Base-by-base conservation (phyloP, 2,888 invertebrate species). In the Lithophane socia region DNA sequence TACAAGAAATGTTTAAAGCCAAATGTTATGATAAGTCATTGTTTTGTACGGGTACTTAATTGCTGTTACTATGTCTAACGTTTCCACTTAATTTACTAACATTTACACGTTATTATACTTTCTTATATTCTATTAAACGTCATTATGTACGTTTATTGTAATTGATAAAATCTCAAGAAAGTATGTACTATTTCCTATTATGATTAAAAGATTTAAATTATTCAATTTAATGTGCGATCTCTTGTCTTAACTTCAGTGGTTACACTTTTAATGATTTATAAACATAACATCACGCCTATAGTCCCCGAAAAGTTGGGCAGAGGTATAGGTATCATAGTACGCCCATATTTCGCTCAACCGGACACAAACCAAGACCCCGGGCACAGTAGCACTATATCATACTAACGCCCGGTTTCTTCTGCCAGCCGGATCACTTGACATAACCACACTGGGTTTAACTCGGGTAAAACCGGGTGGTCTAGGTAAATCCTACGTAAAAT, bases 1-100 rank as follows among this genome's bases (percentile, higher is more conserved):
- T 79, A 75, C 42, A 67, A 65, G 29, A 73, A 69, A 72, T 67
- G 42, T 80, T 79, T 80, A 77, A 86, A 86, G 75, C 88, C 86
- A 87, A 87, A 87, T 88, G 81, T 85, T 84, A 80, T 75, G 29
- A 64, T 82, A 81, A 84, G 84, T 79, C 77, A 77, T 86, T 86
- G 74, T 85, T 86, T 87, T 86, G 77, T 86, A 87, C 83, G 84
- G 84, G 81, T 87, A 85, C 70, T 82, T 79, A 65, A 76, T 77
- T 68, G 64, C 73, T 86, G 77, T 80, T 74, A 44, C 69, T 76
- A 47, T 77, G 24, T 76, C 70, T 74, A 56, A 78, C 73, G 13
- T 83, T 72, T 72, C 58, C 72, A 83, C 66, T 74, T 84, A 58
- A 75, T 77, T 80, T 79, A 85, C 83, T 85, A 84, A 87, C 75